Evolutionary conservation across 1,140 invertebrate species (phyloP), one percentile per base, ranked within the genome.

Genomic region (Bicyclus anynana): DNA sequence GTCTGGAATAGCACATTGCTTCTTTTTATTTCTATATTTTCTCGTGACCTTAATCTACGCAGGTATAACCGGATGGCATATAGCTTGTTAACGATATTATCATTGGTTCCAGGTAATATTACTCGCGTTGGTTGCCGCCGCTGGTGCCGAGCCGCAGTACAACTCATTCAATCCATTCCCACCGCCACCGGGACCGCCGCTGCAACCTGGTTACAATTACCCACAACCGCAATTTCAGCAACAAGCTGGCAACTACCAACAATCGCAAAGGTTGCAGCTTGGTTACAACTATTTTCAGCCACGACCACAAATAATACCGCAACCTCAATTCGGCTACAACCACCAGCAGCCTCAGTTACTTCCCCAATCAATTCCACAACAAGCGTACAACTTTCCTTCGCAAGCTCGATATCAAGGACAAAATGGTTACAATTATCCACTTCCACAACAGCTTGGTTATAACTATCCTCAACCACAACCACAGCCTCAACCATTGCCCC

Each of bases 401-500:
- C 13, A 17, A 17, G 13, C 14, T 0, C 23, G 7, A 23, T 7
- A 23, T 4, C 23, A 23, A 23, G 3, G 7, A 23, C 23, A 23
- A 7, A 53, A 47, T 17, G 63, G 67, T n/a, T 33, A 33, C 29
- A 33, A 4, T 33, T 33, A 33, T 33, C 29, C 29, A 33, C 10
- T 33, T 3, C 29, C 29, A n/a, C 29, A 7, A 17, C 37, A 40
- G 12, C 37, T 14, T 40, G 37, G 37, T 40, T 40, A 40, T 12
- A 40, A 40, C 1, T 16, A 33, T n/a, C 65, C 54, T 7, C 23
- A 55, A 21, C 64, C 65, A 20, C 62, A 48, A 37, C 44, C 40
- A 21, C 65, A 59, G 42, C 58, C 57, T 46, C 38, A 38, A 12
- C 53, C 54, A n/a, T n/a, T n/a, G n/a, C 65, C 54, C 23, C 23